Percentiles rank a stretch among this genome's conserved stretches.
phyloP scores from a whole-genome alignment of 2,888 invertebrate species.

The Micropterix aruncella region DNA sequence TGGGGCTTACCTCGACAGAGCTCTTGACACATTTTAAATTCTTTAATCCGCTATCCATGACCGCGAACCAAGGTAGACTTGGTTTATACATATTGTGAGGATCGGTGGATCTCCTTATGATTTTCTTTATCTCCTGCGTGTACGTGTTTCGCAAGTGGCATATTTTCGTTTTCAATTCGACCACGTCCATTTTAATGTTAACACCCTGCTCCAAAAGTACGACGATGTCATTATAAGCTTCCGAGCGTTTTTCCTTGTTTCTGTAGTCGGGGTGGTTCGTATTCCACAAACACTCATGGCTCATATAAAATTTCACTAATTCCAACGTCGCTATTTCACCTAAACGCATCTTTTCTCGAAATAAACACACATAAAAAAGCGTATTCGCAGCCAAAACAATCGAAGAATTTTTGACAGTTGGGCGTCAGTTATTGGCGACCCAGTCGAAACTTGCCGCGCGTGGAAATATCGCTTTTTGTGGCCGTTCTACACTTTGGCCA shows the following conservation, averaged over 20 bases:
- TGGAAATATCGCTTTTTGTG: no score
- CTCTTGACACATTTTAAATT: background rate
- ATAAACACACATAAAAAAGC: no score
- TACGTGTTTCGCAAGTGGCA: background rate
- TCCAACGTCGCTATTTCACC: constrained; percentile 29
- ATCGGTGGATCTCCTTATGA: background rate
- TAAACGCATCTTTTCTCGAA: constrained; percentile 21
- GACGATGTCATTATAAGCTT: constrained; percentile 24
- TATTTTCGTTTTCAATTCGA: constrained; percentile 6
- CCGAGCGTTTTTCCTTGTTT: constrained; percentile 23
- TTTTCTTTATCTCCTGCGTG: background rate
- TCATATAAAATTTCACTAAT: constrained; percentile 34
- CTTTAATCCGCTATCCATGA: background rate
- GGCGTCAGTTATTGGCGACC: no score
- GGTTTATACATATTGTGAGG: background rate
- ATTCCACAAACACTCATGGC: constrained; percentile 36
- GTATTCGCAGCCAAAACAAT: no score
- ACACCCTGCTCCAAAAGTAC: background rate
- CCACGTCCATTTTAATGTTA: constrained; percentile 14
- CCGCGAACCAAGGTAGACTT: background rate
- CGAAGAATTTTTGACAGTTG: no score
- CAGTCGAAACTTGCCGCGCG: no score
- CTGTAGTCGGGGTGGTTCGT: constrained; percentile 27
- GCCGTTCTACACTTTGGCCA: no score
- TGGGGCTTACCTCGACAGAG: background rate